Evolutionary conservation across 2,888 invertebrate species (phyloP).

Genomic region (Ormyrus rosae): DNA sequence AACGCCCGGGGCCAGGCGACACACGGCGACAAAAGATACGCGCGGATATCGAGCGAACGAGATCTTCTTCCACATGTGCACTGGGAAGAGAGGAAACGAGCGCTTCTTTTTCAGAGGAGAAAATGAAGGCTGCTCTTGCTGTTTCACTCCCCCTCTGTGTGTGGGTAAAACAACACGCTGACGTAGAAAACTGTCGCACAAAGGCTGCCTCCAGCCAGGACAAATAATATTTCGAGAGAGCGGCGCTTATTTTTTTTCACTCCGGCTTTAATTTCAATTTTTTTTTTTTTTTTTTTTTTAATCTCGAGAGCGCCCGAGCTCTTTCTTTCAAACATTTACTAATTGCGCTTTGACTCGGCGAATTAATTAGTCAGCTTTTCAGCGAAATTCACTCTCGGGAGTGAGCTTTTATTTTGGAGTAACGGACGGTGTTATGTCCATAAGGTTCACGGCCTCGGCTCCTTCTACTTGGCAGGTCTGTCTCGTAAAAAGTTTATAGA

Average conservation of each 20-base stretch:
- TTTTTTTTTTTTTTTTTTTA: not conserved
- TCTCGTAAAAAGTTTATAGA: slow-evolving; percentile 39
- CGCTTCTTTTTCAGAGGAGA: not conserved
- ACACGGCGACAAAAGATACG: slow-evolving; percentile 23
- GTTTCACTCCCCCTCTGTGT: not conserved
- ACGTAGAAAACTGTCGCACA: not conserved
- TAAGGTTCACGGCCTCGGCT: not conserved
- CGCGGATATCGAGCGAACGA: not conserved
- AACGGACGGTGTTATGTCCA: slow-evolving; percentile 11
- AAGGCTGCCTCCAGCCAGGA: not conserved
- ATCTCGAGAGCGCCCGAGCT: not conserved
- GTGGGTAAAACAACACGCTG: not conserved
- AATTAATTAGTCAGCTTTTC: too few species aligned
- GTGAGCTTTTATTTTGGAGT: not conserved
- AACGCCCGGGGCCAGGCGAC: slow-evolving; percentile 25
- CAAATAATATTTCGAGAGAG: too few species aligned
- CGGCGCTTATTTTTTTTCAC: too few species aligned
- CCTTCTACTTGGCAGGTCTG: slow-evolving; percentile 11
- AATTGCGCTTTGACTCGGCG: too few species aligned
- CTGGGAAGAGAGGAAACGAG: not conserved
- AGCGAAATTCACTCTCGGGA: not conserved
- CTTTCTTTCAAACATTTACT: too few species aligned
- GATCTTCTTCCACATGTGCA: not conserved
- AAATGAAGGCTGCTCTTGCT: not conserved
- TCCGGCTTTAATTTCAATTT: too few species aligned